Percentiles rank a stretch among this genome's conserved stretches.
phyloP scores from a whole-genome alignment of 2,797 vertebrate genomes.

The Xenopus petersii region DNA sequence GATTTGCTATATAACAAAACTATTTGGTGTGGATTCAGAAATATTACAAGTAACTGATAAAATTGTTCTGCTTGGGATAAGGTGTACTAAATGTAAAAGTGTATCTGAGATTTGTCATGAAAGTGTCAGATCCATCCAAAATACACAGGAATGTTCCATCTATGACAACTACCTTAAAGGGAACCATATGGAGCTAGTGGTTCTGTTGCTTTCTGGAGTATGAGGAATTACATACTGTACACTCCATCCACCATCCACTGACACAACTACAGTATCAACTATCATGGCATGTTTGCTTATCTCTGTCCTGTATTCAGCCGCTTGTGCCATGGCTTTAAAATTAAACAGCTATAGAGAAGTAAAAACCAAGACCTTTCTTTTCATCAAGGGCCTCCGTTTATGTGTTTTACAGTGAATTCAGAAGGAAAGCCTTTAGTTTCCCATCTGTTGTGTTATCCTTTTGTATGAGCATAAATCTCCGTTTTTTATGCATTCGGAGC shows the following conservation, averaged over 20 bases:
- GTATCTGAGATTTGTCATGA: constrained; percentile 32
- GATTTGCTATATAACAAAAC: too few species aligned
- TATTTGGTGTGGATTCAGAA: too few species aligned
- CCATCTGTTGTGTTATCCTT: constrained; percentile 10
- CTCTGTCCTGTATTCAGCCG: background rate
- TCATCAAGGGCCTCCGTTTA: background rate
- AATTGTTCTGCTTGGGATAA: background rate
- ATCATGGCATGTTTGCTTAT: background rate
- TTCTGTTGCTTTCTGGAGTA: constrained; percentile 23
- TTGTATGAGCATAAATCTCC: constrained; percentile 4
- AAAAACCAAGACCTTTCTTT: background rate
- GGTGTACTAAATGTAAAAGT: background rate
- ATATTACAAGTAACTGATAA: background rate
- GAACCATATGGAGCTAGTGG: constrained; percentile 37
- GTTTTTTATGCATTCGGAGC: background rate
- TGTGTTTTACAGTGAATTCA: background rate
- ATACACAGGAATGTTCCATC: constrained; percentile 12
- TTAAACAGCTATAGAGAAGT: background rate
- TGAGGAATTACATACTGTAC: constrained; percentile 38
- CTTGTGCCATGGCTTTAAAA: background rate
- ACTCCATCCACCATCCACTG: constrained; percentile 1
- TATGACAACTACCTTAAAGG: constrained; percentile 41
- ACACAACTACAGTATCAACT: constrained; percentile 23
- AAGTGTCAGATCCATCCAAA: constrained; percentile 39
- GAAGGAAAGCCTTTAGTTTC: constrained; percentile 13